phyloP scores from a whole-genome alignment of 2,113 vertebrate genomes.

The Calidris pygmaea region DNA sequence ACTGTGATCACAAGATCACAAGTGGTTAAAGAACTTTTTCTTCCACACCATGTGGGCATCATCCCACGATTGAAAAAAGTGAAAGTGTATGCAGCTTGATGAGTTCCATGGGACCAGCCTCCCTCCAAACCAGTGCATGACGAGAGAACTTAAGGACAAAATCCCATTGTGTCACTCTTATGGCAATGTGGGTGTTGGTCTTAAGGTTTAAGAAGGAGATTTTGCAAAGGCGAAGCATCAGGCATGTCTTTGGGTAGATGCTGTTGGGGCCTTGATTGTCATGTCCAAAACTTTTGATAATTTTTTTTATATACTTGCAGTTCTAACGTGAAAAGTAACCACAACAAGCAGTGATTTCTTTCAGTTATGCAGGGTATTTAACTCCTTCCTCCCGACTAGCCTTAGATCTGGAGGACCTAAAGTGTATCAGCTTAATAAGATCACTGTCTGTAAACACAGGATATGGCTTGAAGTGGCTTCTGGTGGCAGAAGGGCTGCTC shows the following conservation, averaged over 20 bases:
- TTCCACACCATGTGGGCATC: background rate
- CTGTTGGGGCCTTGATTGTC: background rate
- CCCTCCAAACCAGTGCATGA: background rate
- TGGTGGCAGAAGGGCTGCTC: background rate
- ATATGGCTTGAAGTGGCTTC: background rate
- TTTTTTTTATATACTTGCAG: background rate
- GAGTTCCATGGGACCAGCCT: background rate
- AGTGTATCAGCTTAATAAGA: background rate
- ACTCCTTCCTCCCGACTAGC: background rate
- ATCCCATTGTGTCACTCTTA: background rate
- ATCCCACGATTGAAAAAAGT: background rate
- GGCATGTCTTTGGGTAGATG: background rate
- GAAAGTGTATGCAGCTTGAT: background rate
- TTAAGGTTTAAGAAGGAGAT: background rate
- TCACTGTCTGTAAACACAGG: background rate
- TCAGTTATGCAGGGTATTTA: background rate
- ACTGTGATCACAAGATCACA: background rate
- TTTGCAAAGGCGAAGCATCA: background rate
- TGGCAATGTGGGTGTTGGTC: background rate
- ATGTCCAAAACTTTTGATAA: background rate
- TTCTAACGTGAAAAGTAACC: background rate
- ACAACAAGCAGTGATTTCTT: background rate
- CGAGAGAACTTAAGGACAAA: background rate
- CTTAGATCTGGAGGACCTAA: background rate
- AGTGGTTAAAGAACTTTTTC: background rate